These are phyloP conservation scores for Lordiphosa collinella DNA, from an alignment of 1,140 invertebrate genomes.

Conservation along the genomic window DNA sequence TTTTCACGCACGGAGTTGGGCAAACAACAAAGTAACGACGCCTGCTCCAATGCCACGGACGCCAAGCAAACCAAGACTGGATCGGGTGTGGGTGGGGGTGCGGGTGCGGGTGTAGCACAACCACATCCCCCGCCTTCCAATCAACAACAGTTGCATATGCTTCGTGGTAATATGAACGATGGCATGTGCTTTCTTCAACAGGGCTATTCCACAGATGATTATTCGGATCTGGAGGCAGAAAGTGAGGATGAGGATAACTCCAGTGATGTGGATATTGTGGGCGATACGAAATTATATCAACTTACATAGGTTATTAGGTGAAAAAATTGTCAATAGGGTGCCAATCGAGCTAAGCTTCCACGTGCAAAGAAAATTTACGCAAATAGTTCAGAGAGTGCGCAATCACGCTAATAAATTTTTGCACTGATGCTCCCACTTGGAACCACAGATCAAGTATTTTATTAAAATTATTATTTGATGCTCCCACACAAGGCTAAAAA, in stretches of 20 bases:
- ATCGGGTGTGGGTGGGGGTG: not conserved
- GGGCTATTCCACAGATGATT: constrained; percentile 72
- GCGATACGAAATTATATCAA: constrained; percentile 74
- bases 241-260: constrained; percentile 74
- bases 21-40: constrained; percentile 44
- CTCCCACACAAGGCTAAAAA: too few relatives aligned
- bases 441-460: too few relatives aligned
- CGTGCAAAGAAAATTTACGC: too few relatives aligned
- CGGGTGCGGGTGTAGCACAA: constrained; percentile 2
- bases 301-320: constrained; percentile 56
- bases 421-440: too few relatives aligned
- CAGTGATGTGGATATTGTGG: constrained; percentile 79
- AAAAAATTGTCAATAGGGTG: constrained; percentile 10
- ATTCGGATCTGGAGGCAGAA: constrained; percentile 68
- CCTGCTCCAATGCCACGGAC: constrained; percentile 15
- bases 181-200: constrained; percentile 64
- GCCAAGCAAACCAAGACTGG: constrained; percentile 28
- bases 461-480: too few relatives aligned
- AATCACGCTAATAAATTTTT: too few relatives aligned
- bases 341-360: constrained; percentile 1
- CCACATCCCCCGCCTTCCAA: constrained; percentile 20
- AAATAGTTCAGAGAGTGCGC: too few relatives aligned
- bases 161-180: constrained; percentile 29
- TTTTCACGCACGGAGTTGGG: constrained; percentile 71
- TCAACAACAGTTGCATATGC: constrained; percentile 68